Evolutionary conservation across 2,888 invertebrate species (phyloP).

Genomic region (Pantelozetes paolii): DNA sequence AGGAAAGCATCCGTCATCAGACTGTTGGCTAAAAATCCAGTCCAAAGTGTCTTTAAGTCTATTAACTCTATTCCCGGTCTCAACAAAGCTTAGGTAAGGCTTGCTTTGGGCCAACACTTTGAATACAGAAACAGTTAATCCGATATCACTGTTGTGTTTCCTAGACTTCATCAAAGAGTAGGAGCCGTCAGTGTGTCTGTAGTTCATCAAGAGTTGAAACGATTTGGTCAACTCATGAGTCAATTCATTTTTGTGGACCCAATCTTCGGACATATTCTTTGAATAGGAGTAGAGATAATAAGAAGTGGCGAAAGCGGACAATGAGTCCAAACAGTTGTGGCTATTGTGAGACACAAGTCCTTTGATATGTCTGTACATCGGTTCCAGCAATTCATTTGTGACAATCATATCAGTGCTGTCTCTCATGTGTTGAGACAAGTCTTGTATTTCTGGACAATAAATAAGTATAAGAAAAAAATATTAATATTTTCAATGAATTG

Average conservation of each 20-base stretch:
- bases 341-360: not conserved
- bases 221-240: not conserved
- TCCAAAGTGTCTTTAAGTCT: not conserved
- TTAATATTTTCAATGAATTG: too few relatives aligned
- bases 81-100: constrained; percentile 2
- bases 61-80: constrained; percentile 15
- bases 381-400: constrained; percentile 15
- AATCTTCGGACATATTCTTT: not conserved
- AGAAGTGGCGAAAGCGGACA: constrained; percentile 7
- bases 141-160: not conserved
- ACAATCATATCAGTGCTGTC: constrained; percentile 8
- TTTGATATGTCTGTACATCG: not conserved
- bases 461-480: not conserved
- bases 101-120: constrained; percentile 21
- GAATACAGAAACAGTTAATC: constrained; percentile 7
- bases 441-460: not conserved
- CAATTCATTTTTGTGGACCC: not conserved
- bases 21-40: not conserved
- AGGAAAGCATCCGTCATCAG: constrained; percentile 26
- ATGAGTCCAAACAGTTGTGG: constrained; percentile 3
- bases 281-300: constrained; percentile 20
- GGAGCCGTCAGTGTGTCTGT: constrained; percentile 21
- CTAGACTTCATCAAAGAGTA: constrained; percentile 10
- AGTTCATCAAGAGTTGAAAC: not conserved
- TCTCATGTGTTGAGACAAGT: constrained; percentile 16